Base-by-base conservation (phyloP, 2,797 vertebrate species). In the Molossus alvarezi region DNA sequence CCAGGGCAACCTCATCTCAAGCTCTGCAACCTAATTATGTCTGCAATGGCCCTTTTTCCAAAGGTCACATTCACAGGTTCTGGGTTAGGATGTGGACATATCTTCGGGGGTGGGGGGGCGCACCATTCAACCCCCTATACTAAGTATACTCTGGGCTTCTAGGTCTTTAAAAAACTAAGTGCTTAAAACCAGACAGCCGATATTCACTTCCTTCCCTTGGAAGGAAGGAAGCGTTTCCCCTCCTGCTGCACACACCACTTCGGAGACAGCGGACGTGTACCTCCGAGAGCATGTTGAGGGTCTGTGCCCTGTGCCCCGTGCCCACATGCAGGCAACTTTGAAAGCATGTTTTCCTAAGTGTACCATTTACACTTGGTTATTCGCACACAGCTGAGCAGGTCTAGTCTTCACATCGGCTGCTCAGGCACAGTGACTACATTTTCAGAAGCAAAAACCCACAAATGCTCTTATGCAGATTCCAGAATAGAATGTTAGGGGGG, bases 401-500 rank as follows among this genome's bases (percentile, higher is more conserved):
- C 25, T 57, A 29, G 55, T 29, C 62, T 92, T 62, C 48, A 51
- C 9, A 29, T 27, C 23, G 33, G 57, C 64, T 81, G 69, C 23
- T 55, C n/a, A 69, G 92, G 17, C 37, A n/a, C 0, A 21, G 65
- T 25, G 10, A 76, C 33, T 71, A 20, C 29, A n/a, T 82, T 84
- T 87, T 86, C 53, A 75, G 92, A 75, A 88, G 37, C 41, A 82
- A 90, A 80, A 81, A 67, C 20, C 23, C 33, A 33, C 25, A 41
- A 73, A 69, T 25, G 45, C 55, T 71, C 7, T 27, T 27, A 27
- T 14, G 75, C 25, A 77, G n/a, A 69, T 62, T 71, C 10, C n/a
- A 65, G 75, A 41, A 73, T 20, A 76, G 25, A 71, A 73, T 18
- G 25, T 73, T 82, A 65, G 2, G 14, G 60, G 17, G 33, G 64